A percentile compares a stretch with the other conserved stretches of the same genome.
phyloP scores from a whole-genome alignment of 2,888 invertebrate species.

The Bombyx huttoni region DNA sequence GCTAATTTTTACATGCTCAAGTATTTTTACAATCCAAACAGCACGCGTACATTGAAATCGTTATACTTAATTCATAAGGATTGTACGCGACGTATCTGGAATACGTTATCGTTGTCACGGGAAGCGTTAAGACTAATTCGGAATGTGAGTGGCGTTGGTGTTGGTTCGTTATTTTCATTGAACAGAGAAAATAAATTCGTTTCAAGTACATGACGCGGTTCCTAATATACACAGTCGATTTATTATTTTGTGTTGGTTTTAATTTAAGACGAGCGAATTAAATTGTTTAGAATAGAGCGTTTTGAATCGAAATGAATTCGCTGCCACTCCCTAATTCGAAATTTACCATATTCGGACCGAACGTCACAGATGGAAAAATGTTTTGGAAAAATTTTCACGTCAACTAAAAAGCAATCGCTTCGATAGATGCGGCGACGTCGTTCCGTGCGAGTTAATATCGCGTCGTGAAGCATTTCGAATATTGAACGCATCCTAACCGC shows the following conservation, averaged over 20 bases:
- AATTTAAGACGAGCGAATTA: neutral
- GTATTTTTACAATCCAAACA: neutral
- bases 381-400: neutral
- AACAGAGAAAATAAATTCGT: neutral
- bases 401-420: conserved; percentile 11
- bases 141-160: neutral
- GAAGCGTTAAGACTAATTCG: neutral
- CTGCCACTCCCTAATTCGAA: neutral
- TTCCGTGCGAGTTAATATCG: conserved; percentile 7
- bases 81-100: neutral
- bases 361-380: neutral
- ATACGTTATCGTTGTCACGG: neutral
- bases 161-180: conserved; percentile 1
- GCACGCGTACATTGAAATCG: neutral
- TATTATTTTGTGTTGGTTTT: neutral
- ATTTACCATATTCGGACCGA: neutral
- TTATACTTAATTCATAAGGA: neutral
- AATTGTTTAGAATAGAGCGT: neutral
- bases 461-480: conserved; percentile 5
- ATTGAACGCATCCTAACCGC: conserved; percentile 24
- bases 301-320: neutral
- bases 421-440: conserved; percentile 10
- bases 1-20: too few species aligned
- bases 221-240: conserved; percentile 4
- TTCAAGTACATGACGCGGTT: conserved; percentile 5